Percentiles rank a stretch among this genome's conserved stretches.
Evolutionary conservation across 2,113 vertebrate genomes (phyloP).

Genomic region (Mohoua ochrocephala): DNA sequence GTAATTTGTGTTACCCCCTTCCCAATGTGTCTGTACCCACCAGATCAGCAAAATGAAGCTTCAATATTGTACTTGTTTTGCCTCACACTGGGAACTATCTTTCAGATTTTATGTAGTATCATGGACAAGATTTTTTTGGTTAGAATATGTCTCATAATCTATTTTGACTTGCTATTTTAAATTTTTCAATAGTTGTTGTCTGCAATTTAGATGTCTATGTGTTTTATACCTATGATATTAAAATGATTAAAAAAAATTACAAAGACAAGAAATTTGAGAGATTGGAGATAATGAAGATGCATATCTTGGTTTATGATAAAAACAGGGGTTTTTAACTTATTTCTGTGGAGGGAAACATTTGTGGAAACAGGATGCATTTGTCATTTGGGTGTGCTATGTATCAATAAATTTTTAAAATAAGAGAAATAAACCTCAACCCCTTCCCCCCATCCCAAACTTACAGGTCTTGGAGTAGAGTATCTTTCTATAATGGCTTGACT

Average conservation of each 20-base stretch:
- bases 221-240: not conserved
- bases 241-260: too few species aligned
- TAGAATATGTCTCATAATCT: not conserved
- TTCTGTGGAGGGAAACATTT: not conserved
- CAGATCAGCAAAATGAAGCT: not conserved
- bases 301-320: not conserved
- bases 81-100: not conserved
- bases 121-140: not conserved
- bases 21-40: not conserved
- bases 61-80: not conserved
- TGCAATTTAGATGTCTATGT: not conserved
- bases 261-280: not conserved
- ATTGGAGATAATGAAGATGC: not conserved
- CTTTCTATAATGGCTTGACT: not conserved
- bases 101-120: not conserved
- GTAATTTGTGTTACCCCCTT: not conserved
- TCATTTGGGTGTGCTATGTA: not conserved
- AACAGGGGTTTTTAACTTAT: fast-evolving
- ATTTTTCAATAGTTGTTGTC: not conserved
- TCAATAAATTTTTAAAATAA: not conserved
- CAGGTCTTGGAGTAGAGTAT: not conserved
- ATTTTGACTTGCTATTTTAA: not conserved
- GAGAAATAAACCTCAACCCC: not conserved
- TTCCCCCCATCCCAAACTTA: fast-evolving
- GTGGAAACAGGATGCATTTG: not conserved